Conservation (phyloP, 2,113 vertebrate genomes). For the Rhea pennata region DNA sequence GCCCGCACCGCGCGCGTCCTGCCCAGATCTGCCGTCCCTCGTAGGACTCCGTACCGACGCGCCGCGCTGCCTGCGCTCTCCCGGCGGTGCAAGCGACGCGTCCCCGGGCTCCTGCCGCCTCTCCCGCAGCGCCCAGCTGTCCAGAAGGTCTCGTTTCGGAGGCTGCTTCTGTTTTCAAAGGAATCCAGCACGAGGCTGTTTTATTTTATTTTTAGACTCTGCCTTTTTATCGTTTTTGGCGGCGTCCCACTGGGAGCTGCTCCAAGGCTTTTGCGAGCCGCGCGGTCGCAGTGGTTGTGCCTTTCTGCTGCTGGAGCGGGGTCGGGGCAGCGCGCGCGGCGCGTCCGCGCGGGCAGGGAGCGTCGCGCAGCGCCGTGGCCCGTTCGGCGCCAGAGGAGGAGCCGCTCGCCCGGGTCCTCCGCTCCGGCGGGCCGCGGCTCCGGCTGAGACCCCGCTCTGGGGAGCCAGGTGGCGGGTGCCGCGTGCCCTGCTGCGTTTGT, state of each 20-base stretch:
- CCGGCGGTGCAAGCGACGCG: conserved; percentile 11
- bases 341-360: no score
- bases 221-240: conserved; percentile 39
- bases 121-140: background rate
- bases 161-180: conserved; percentile 4
- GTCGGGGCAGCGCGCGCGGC: background rate
- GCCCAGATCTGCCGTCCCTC: conserved; percentile 51
- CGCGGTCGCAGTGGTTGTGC: background rate
- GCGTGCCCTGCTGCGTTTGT: no score
- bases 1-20: conserved; percentile 21
- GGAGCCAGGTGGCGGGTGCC: no score
- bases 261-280: conserved; percentile 26
- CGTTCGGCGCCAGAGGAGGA: no score
- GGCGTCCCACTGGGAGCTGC: conserved; percentile 67
- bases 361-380: no score
- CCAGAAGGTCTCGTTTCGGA: background rate
- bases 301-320: background rate
- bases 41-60: conserved; percentile 43
- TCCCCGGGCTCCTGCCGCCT: background rate
- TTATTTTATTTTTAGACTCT: conserved; percentile 56
- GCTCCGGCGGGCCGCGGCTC: no score
- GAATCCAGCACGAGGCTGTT: conserved; percentile 22
- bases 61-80: conserved; percentile 31
- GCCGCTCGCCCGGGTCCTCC: no score
- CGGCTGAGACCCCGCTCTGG: no score